Base-by-base conservation (phyloP, 35 echinoderm and acorn worm species). In the Stichopus chloronotus region DNA sequence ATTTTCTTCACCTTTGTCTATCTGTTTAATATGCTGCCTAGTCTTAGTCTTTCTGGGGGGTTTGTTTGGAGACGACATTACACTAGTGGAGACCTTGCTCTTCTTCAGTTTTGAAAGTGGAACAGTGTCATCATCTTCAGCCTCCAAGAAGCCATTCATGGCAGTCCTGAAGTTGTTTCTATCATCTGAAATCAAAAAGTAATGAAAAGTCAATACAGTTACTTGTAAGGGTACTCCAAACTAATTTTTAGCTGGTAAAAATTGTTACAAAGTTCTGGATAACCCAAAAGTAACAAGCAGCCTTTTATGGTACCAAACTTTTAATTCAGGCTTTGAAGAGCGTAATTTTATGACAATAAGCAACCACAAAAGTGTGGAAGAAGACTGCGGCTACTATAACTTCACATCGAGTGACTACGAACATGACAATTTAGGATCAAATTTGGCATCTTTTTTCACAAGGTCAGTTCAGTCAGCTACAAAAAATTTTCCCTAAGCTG, bases 111-210 rank as follows among this genome's bases (percentile, higher is more conserved):
- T 57, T 9, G 90, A 19, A 30, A 91, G 59, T 6, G 90, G 90
- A 8, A 91, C 56, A n/a, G 59, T 71, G 6, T 91, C 90, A 55
- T 91, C 90, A 78, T 91, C 90, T 56, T 91, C 90, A 56, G 87
- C 71, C 17, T 89, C 87, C 17, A 89, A n/a, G n/a, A n/a, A 25
- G 1, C 60, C 87, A 72, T 89, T 89, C 87, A 89, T 52, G 71
- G 87, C 87, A 20, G 59, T 71, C 52, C 87, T 30, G 57, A 63
- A 89, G 52, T 91, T n/a, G 78, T 91, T 81, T 56, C 19, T 53
- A 25, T 91, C 90, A 79, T 81, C 72, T 91, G 90, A 60, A 91
- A 91, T 79, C 5, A 57, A 20, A 71, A 87, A 20, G 9, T 9
- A 56, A 20, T 55, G 13, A 58, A 25, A n/a, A 20, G 53, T 87